phyloP scores from a whole-genome alignment of 2,797 vertebrate genomes.

The Limnodromus scolopaceus region DNA sequence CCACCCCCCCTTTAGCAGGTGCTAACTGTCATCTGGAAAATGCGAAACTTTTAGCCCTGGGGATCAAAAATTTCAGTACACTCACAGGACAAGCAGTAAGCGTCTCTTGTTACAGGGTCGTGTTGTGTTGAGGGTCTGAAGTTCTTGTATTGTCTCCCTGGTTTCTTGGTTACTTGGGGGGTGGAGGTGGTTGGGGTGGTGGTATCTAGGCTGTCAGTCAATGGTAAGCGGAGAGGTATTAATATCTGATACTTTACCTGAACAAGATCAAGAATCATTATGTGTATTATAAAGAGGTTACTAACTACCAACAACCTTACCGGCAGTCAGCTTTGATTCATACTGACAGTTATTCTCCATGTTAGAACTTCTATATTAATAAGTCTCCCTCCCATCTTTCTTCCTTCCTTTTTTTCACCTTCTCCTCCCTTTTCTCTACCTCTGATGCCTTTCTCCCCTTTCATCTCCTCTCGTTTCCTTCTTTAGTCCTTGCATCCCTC shows the following conservation, averaged over 20 bases:
- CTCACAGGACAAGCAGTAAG: background rate
- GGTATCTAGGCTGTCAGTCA: background rate
- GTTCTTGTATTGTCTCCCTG: background rate
- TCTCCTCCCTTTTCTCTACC: no score
- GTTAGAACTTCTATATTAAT: background rate
- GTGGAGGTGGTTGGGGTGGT: no score
- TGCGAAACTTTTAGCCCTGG: background rate
- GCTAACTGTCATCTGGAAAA: background rate
- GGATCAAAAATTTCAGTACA: background rate
- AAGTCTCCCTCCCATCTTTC: background rate
- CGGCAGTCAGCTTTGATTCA: background rate
- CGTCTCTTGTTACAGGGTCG: background rate
- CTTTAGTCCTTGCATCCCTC: background rate
- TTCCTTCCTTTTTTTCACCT: background rate
- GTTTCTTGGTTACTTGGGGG: background rate
- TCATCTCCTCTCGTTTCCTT: background rate
- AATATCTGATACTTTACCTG: background rate
- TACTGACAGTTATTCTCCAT: background rate
- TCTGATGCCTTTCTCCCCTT: accelerated
- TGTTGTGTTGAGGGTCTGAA: background rate
- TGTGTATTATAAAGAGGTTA: background rate
- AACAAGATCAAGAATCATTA: background rate
- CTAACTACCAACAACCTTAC: background rate
- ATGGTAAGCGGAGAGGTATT: background rate
- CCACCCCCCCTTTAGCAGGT: background rate